Conservation (phyloP, 2,888 invertebrate species). For the Empis stercorea region DNA sequence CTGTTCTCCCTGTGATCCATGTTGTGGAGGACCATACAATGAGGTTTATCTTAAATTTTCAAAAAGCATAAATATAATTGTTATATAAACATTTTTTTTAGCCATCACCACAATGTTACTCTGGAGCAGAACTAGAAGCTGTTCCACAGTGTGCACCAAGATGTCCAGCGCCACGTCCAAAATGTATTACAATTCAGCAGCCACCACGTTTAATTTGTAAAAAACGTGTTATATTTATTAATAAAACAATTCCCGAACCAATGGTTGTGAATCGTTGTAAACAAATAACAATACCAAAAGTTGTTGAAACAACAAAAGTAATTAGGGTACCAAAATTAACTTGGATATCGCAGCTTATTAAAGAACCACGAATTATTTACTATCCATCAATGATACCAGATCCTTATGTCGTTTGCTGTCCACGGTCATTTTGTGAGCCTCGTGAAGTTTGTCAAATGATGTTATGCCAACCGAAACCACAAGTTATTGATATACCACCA, state of each 20-base stretch:
- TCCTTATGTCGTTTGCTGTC: conserved; percentile 30
- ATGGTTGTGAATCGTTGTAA: conserved; percentile 29
- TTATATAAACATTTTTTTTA: too few relatives aligned
- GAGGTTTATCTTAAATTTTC: too few relatives aligned
- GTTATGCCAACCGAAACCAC: conserved; percentile 31
- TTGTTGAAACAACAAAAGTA: conserved; percentile 28
- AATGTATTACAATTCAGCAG: conserved; percentile 29
- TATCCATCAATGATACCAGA: conserved; percentile 28
- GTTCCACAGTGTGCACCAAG: conserved; percentile 29
- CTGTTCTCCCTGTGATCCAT: conserved; percentile 27
- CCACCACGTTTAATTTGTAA: conserved; percentile 28
- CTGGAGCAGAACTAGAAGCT: conserved; percentile 26
- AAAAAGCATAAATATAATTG: too few relatives aligned
- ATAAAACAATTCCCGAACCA: conserved; percentile 27
- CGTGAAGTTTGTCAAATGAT: conserved; percentile 30
- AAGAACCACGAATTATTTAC: conserved; percentile 29
- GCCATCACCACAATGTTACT: conserved; percentile 29
- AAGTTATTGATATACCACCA: conserved; percentile 30
- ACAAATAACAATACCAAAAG: conserved; percentile 28
- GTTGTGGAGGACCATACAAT: conserved; percentile 19
- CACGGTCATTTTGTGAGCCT: conserved; percentile 28
- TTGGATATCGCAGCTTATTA: conserved; percentile 29
- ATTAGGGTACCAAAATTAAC: conserved; percentile 27
- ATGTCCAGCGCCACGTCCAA: conserved; percentile 26
- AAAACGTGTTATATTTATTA: conserved; percentile 30